Conservation (phyloP, 1,140 invertebrate genomes). For the Drosophila paulistorum region DNA sequence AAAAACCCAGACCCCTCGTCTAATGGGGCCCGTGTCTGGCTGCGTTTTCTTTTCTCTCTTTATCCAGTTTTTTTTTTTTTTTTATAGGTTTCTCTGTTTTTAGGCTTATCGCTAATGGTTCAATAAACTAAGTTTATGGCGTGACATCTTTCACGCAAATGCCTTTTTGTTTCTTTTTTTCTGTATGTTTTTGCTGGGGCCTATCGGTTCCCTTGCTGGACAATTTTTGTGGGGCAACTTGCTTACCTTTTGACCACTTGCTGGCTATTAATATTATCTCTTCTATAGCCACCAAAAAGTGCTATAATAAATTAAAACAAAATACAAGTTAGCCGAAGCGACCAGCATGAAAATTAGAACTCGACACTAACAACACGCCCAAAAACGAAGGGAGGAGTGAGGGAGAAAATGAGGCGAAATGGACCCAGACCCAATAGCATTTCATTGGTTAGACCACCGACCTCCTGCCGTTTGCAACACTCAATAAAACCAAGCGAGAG, state of each 20-base stretch:
- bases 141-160: slow-evolving; percentile 66
- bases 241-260: slow-evolving; percentile 55
- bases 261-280: slow-evolving; percentile 62
- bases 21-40: background rate
- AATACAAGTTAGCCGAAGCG: slow-evolving; percentile 40
- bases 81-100: slow-evolving; percentile 16
- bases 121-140: slow-evolving; percentile 64
- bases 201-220: slow-evolving; percentile 17
- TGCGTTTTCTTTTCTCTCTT: background rate
- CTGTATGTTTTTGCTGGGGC: slow-evolving; percentile 8
- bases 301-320: slow-evolving; percentile 65
- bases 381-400: background rate
- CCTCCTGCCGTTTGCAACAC: slow-evolving; percentile 24
- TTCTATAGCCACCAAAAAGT: slow-evolving; percentile 48
- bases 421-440: slow-evolving; percentile 12
- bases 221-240: slow-evolving; percentile 25
- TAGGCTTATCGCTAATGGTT: slow-evolving; percentile 61
- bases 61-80: background rate
- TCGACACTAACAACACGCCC: slow-evolving; percentile 13
- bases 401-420: background rate
- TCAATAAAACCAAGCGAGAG: slow-evolving; percentile 32
- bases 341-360: slow-evolving; percentile 23
- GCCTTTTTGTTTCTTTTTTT: background rate
- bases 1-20: background rate
- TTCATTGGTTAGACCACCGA: slow-evolving; percentile 7